Evolutionary conservation across 2,113 vertebrate species (phyloP), one percentile per base, ranked within the genome.

Genomic region (Crocuta crocuta): DNA sequence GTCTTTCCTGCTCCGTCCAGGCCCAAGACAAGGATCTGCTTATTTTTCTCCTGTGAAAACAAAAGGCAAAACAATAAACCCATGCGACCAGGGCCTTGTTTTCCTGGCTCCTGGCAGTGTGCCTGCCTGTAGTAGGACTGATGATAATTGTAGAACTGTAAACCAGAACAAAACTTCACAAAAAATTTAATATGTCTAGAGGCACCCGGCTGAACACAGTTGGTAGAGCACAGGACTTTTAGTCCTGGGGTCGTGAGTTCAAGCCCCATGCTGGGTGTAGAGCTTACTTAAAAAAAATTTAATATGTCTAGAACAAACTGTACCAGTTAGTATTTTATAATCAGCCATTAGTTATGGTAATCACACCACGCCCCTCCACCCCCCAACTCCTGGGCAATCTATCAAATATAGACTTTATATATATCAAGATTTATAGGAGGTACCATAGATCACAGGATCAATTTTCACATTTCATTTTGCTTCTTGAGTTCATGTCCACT

Each of bases 1-100:
- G 99, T 99, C 98, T 99, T 99, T n/a, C 99, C 99, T 0, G 99
- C 99, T 74, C 99, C 99, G 6, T 99, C 99, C 94, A 99, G 98
- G 87, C 99, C 99, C 97, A 99, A 98, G 39, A 99, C 99, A 96
- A 99, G 98, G 24, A 99, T 99, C 98, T 99, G 99, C 31, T 98
- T 99, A 53, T 98, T 85, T 53, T 85, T 97, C 6, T 98, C 94
- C 99, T 99, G 97, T n/a, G 78, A 98, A 78, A 91, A 97, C 26
- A 81, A 97, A 96, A 93, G 17, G 91, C 73, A 71, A 53, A 96
- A n/a, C 31, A 87, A 63, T 95, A 92, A 90, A 82, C 2, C 31
- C 9, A 13, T 78, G 28, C 3, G 8, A 23, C 26, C 24, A 53
- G 85, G 50, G 5, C 43, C 50, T 94, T 74, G 48, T 89, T 71